A percentile compares a stretch with the other conserved stretches of the same genome.
Evolutionary conservation across 2,797 vertebrate genomes (phyloP).

Genomic region (Smutsia gigantea): DNA sequence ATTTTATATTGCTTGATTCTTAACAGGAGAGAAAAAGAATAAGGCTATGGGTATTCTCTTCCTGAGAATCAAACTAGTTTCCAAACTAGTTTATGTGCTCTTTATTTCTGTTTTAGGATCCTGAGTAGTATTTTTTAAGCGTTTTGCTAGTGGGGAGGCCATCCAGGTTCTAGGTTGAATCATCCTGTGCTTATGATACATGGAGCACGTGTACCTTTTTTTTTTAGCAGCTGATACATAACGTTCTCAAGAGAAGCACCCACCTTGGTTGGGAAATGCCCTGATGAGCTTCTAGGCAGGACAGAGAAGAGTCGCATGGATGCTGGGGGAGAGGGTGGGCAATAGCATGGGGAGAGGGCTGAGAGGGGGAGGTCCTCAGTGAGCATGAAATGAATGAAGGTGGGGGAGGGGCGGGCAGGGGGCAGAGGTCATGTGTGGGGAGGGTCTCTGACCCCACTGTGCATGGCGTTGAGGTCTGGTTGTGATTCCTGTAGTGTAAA

Average conservation of each 20-base stretch:
- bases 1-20: background rate
- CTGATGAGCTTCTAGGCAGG: background rate
- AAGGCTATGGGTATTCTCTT: background rate
- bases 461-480: background rate
- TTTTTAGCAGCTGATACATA: background rate
- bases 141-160: background rate
- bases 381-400: background rate
- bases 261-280: background rate
- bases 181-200: background rate
- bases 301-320: background rate
- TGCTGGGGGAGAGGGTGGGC: background rate
- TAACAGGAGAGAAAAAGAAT: no score
- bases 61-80: background rate
- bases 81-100: background rate
- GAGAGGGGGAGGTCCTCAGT: background rate
- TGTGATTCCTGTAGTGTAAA: background rate
- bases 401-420: no score
- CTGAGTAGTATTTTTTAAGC: background rate
- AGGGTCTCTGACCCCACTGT: background rate
- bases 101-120: background rate
- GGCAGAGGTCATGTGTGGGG: background rate
- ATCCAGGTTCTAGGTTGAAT: background rate
- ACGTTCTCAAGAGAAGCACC: background rate
- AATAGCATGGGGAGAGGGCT: background rate
- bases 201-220: background rate